Evolutionary conservation across 2,113 vertebrate species (phyloP), one percentile per base, ranked within the genome.

Genomic region (Rhea pennata): DNA sequence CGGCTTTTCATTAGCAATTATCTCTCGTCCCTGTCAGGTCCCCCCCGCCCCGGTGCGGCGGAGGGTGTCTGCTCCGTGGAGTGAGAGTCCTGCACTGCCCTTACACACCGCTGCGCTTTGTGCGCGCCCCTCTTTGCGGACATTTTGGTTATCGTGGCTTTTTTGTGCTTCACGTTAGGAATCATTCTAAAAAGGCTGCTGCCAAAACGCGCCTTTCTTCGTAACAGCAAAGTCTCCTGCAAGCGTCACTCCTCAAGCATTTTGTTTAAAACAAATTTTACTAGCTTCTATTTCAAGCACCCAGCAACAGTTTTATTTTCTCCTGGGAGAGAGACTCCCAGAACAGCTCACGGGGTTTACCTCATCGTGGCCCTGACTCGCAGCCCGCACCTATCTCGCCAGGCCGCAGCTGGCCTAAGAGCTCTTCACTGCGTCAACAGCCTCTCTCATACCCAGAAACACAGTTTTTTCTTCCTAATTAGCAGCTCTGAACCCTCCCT

Each of bases 1-100:
- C 1, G 2, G 4, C 22, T 16, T 48, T 51, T 3, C 50, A 5
- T 36, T 22, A 24, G 16, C 0, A 3, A 27, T 29, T 21, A 1
- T 0, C 1, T 29, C 33, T 72, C 29, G 19, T 40, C 31, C 59
- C 0, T 0, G 50, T 42, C 20, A 50, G 0, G 0, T 23, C 20
- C 48, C 10, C 65, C 19, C 64, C 2, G 1, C 65, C 19, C 64
- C 2, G 1, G 7, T 2, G 3, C 1, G 0, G 56, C 42, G 20
- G 5, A 33, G 33, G 20, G 6, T 40, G 17, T 14, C 40, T 5
- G 6, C 73, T 70, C 42, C 33, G 26, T 13, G 26, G 23, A 9
- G 11, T 0, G 0, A 48, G 74, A 5, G 3, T 50, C 40, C 24
- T 2, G 5, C 36, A 36, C 36, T 36, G 36, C 36, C 44, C 54